These are phyloP conservation scores for Trichechus manatus DNA, from an alignment of 2,113 vertebrate species.

Conservation along the genomic window DNA sequence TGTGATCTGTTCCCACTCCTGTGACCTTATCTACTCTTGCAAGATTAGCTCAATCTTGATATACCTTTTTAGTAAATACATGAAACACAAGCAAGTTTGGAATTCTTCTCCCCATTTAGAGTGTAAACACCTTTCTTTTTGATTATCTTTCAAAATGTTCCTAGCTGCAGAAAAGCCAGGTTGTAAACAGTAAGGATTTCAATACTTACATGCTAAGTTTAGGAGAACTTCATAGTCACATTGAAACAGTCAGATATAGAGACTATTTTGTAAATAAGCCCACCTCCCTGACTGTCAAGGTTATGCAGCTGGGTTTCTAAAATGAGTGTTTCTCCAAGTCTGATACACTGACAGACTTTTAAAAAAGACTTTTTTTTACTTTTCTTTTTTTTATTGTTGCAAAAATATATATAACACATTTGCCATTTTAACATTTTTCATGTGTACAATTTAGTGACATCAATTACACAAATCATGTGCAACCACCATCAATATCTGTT, in stretches of 20 bases:
- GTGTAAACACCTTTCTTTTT: slow-evolving; percentile 27
- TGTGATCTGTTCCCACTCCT: neutral
- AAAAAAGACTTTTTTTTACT: neutral
- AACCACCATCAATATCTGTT: neutral
- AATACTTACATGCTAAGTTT: neutral
- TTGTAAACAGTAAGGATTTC: neutral
- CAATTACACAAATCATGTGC: neutral
- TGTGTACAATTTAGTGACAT: neutral
- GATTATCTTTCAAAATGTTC: neutral
- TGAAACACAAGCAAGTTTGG: slow-evolving; percentile 32
- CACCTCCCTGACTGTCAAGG: neutral
- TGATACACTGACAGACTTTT: neutral
- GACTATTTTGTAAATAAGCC: neutral
- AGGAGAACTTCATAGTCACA: neutral
- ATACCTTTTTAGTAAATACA: slow-evolving; percentile 42
- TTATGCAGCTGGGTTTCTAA: neutral
- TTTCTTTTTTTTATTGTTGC: neutral
- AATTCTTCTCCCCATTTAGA: slow-evolving; percentile 9
- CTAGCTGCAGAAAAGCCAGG: slow-evolving; percentile 7
- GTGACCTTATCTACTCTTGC: neutral
- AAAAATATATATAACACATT: neutral
- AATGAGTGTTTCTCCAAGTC: slow-evolving; percentile 31
- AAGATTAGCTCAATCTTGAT: neutral
- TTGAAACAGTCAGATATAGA: slow-evolving; percentile 8
- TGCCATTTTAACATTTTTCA: neutral